Conservation (phyloP, 1,140 invertebrate species). For the Drosophila lacteicornis region DNA sequence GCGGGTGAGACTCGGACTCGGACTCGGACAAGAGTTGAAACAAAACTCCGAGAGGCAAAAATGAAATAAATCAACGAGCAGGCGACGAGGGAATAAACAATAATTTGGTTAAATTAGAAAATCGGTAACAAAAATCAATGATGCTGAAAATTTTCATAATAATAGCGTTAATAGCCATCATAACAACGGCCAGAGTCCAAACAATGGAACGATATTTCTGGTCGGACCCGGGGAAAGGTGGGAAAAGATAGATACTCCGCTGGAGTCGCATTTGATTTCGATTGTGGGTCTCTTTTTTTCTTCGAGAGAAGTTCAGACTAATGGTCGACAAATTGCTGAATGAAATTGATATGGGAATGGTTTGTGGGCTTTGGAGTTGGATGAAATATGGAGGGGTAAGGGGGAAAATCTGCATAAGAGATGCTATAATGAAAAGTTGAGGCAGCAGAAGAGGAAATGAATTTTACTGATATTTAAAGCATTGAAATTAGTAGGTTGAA, state of each 20-base stretch:
- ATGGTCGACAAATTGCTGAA: conserved; percentile 74
- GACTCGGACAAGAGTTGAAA: conserved; percentile 32
- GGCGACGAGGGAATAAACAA: conserved; percentile 61
- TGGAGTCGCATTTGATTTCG: conserved; percentile 19
- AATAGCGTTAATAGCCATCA: conserved; percentile 78
- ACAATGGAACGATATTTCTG: conserved; percentile 53
- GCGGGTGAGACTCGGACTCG: conserved; percentile 6
- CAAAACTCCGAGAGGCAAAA: conserved; percentile 43
- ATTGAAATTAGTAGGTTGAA: not conserved
- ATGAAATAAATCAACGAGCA: conserved; percentile 53
- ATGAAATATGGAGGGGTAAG: not conserved
- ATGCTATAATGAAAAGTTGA: not conserved
- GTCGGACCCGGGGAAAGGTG: conserved; percentile 39
- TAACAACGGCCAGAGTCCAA: conserved; percentile 60
- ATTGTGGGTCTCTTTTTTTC: not conserved
- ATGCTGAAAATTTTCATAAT: conserved; percentile 84
- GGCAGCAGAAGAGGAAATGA: not conserved
- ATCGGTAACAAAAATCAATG: conserved; percentile 82
- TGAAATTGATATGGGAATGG: conserved; percentile 62
- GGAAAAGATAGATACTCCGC: conserved; percentile 31
- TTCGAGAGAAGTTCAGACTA: conserved; percentile 36
- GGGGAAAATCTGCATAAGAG: not conserved
- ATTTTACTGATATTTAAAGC: not conserved
- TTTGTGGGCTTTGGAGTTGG: conserved; percentile 1
- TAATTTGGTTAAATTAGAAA: conserved; percentile 83